Conservation (phyloP, 2,888 invertebrate species). For the Autographa gamma region DNA sequence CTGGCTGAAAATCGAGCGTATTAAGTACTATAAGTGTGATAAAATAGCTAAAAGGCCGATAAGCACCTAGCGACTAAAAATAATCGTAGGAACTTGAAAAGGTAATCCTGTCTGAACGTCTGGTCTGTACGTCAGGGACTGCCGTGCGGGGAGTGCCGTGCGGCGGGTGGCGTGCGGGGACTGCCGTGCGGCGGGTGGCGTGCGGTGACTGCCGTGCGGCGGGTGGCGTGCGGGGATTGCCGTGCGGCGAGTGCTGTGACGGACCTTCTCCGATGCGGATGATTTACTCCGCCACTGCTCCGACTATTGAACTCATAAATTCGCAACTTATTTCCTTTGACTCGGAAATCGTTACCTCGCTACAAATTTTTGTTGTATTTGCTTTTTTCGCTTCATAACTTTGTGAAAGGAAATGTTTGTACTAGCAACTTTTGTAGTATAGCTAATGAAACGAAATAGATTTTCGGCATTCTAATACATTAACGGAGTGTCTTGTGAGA, state of each 20-base stretch:
- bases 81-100: too few species aligned
- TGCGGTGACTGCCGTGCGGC: too few species aligned
- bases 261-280: conserved; percentile 20
- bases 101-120: too few species aligned
- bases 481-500: not conserved
- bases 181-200: too few species aligned
- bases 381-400: conserved; percentile 34
- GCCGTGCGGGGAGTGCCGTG: too few species aligned
- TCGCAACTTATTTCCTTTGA: conserved; percentile 44
- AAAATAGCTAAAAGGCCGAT: conserved; percentile 8
- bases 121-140: too few species aligned
- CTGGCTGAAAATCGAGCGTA: conserved; percentile 33
- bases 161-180: too few species aligned
- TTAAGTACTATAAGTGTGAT: conserved; percentile 33
- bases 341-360: conserved; percentile 41
- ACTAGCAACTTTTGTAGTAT: conserved; percentile 12
- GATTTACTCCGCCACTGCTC: conserved; percentile 38
- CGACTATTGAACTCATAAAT: conserved; percentile 55
- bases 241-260: too few species aligned
- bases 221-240: too few species aligned
- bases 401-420: conserved; percentile 22
- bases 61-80: conserved; percentile 21
- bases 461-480: not conserved
- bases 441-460: conserved; percentile 27
- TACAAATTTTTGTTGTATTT: conserved; percentile 43